Base-by-base conservation (phyloP, 2,797 vertebrate genomes). In the Sciaenops ocellatus region DNA sequence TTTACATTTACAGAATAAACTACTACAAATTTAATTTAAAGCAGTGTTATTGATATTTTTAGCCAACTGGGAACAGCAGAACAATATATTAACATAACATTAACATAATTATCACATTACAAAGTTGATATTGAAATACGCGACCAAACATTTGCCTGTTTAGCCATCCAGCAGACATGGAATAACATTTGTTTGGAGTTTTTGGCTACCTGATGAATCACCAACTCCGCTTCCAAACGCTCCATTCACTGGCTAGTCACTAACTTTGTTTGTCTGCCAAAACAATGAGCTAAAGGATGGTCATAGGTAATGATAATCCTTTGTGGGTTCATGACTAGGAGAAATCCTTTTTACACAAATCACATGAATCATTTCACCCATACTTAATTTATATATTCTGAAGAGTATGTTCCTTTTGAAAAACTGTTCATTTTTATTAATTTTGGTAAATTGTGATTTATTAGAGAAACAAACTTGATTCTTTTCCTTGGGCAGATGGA, bases 401-500 rank as follows among this genome's bases (percentile, higher is more conserved):
- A 65, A 13, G 47, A 38, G 9, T 38, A 38, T 38, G 34, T 38
- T 38, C 34, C 34, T 54, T 38, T 30, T 0, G 52, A 52, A 24
- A 4, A 4, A 44, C 13, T 5, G n/a, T 42, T 17, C 6, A 11
- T 30, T n/a, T 4, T 6, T 3, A 38, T 20, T 46, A 24, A 30
- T 10, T 22, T 51, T 9, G 12, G 2, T 7, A 7, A 57, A 61
- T 51, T 64, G 16, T 60, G 3, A 60, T 13, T 71, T 13, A 34
- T 41, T 22, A 18, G 18, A 61, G 6, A 28, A 30, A 65, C 54
- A 6, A 24, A 79, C 13, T 42, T 60, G 13, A 62, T 34, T 77
- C 11, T 64, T 41, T 69, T 85, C 47, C 3, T 92, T 74, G 13
- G 66, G 70, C 92, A 99, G 98, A 99, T 99, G 98, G 98, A 98